These are phyloP conservation scores for Drosophila micromelanica DNA, from an alignment of 1,140 invertebrate genomes.

Conservation along the genomic window DNA sequence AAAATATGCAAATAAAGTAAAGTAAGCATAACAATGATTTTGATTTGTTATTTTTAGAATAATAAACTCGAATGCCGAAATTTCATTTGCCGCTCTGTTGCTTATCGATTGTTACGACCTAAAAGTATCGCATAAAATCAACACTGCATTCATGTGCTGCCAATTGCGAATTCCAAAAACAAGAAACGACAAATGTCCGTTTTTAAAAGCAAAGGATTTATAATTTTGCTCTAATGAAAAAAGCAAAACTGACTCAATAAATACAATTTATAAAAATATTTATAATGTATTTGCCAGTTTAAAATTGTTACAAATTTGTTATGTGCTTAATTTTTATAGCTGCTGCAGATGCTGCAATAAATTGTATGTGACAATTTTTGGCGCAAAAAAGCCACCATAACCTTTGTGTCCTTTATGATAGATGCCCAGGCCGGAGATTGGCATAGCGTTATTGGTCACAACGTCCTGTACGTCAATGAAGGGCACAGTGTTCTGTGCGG, in stretches of 20 bases:
- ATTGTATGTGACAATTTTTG: slow-evolving; percentile 91
- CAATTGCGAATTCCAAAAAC: background rate
- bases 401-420: slow-evolving; percentile 89
- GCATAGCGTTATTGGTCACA: slow-evolving; percentile 86
- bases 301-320: no score
- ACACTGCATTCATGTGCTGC: background rate
- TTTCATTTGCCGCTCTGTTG: no score
- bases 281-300: no score
- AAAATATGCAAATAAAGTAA: no score
- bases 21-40: no score
- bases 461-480: slow-evolving; percentile 92
- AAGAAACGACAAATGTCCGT: background rate
- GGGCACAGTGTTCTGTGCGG: slow-evolving; percentile 92
- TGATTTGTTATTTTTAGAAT: no score
- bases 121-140: background rate
- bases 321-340: slow-evolving; percentile 17
- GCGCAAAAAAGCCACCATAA: slow-evolving; percentile 91
- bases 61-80: no score
- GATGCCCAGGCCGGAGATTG: slow-evolving; percentile 88
- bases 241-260: background rate
- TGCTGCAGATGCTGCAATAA: slow-evolving; percentile 86
- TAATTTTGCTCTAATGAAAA: no score
- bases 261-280: no score
- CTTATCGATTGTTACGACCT: background rate
- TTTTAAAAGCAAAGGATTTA: background rate